Evolutionary conservation across 2,113 vertebrate genomes (phyloP), one percentile per base, ranked within the genome.

Genomic region (Silurus glanis): DNA sequence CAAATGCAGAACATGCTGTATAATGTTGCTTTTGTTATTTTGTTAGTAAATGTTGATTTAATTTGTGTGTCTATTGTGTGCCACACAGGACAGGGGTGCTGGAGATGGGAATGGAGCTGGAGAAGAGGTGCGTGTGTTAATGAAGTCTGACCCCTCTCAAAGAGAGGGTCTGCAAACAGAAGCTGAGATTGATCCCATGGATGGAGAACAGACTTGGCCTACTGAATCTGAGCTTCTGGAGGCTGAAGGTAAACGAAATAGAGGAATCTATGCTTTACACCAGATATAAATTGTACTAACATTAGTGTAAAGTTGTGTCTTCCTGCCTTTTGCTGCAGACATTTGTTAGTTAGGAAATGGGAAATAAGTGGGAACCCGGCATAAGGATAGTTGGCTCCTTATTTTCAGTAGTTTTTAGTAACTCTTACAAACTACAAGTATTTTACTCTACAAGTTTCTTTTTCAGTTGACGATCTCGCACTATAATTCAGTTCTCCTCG

Each of bases 121-220:
- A 93, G 87, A 93, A 93, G 94, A 95, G 0, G 86, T 96, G 80
- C 96, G 96, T 75, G 91, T 99, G 55, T 92, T 99, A 74, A 96
- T 99, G 96, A 99, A 95, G 89, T 96, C 95, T 6, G 95, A 99
- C 79, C 93, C 95, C 2, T 92, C 90, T 76, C 89, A 87, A 88
- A 97, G 97, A 90, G 96, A 97, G 89, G 95, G 94, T 83, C 92
- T 99, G 91, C 96, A 96, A 91, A 89, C 95, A 0, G 98, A 99
- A 89, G 97, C 96, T 9, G 93, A 97, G 85, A 97, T 96, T 67
- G 97, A 99, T 90, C 96, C 97, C 21, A 98, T 99, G 98, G 97
- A 98, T 5, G 97, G 97, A 49, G 98, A 99, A 82, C 98, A 99
- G 89, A 99, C 98, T 0, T 99, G 98, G 98, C 98, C 98, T 49